Conservation (phyloP, 2,113 vertebrate genomes). For the Bostrychus sinensis region DNA sequence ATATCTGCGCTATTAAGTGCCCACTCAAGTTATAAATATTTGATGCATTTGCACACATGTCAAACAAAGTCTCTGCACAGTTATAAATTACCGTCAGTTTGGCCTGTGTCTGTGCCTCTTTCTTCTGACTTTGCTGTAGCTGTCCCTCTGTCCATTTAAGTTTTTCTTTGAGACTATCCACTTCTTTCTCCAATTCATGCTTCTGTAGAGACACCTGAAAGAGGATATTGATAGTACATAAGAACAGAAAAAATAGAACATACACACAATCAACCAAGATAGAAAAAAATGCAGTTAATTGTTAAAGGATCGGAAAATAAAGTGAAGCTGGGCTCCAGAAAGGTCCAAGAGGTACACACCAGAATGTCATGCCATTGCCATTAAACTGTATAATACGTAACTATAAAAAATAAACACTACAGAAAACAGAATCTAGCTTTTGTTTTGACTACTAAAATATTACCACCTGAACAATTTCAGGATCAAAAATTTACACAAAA, state of each 20-base stretch:
- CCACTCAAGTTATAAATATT: constrained; percentile 43
- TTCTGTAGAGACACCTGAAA: constrained; percentile 78
- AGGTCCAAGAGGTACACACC: too few species aligned
- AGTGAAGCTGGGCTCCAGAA: background rate
- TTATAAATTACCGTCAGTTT: constrained; percentile 74
- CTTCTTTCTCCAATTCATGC: constrained; percentile 73
- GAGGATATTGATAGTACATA: background rate
- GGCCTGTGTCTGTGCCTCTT: constrained; percentile 72
- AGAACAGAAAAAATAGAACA: background rate
- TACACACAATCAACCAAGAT: background rate
- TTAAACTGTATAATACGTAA: too few species aligned
- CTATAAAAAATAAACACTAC: too few species aligned
- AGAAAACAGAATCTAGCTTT: too few species aligned
- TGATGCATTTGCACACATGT: constrained; percentile 14
- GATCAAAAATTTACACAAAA: too few species aligned
- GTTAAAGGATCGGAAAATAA: constrained; percentile 2
- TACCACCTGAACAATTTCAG: too few species aligned
- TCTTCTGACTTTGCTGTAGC: constrained; percentile 76
- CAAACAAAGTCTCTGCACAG: background rate
- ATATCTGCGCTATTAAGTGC: background rate
- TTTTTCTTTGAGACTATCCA: constrained; percentile 73
- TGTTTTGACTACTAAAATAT: too few species aligned
- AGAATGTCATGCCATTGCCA: too few species aligned
- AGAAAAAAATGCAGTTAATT: background rate
- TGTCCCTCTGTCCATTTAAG: constrained; percentile 77